Percentiles rank a stretch among this genome's conserved stretches.
These are phyloP conservation scores for Drosophila hawaiiensis DNA, from an alignment of 2,888 invertebrate genomes.

Conservation along the genomic window DNA sequence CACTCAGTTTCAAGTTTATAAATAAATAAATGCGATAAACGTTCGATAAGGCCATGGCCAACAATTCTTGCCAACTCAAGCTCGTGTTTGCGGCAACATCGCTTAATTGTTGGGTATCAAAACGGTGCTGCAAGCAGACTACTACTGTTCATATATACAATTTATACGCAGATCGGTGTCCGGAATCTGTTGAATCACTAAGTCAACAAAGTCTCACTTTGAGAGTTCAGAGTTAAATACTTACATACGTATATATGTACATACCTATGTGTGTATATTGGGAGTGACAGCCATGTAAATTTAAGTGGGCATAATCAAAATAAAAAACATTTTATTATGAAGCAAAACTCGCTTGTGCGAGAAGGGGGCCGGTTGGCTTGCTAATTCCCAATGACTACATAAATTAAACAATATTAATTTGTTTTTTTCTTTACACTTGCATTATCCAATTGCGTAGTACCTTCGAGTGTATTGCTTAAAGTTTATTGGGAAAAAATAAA, in stretches of 20 bases:
- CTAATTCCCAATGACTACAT: conserved; percentile 24
- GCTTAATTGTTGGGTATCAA: not conserved
- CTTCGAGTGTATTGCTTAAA: not conserved
- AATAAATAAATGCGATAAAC: conserved; percentile 35
- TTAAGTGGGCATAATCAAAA: conserved; percentile 48
- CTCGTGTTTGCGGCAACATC: conserved; percentile 23
- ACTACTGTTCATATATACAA: not conserved
- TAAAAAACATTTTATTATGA: conserved; percentile 34
- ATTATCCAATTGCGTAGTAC: not conserved
- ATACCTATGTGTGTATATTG: not conserved
- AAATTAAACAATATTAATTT: conserved; percentile 43
- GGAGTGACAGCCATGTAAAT: conserved; percentile 34
- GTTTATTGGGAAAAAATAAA: not conserved
- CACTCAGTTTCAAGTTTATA: conserved; percentile 32
- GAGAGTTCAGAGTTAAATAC: conserved; percentile 8
- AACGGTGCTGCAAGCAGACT: not conserved
- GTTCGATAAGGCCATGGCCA: conserved; percentile 6
- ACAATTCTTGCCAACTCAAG: conserved; percentile 55
- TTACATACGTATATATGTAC: not conserved
- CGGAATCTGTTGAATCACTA: not conserved
- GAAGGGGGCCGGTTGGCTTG: conserved; percentile 14
- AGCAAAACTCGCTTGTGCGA: not conserved
- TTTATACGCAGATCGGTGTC: not conserved
- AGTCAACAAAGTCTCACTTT: not conserved
- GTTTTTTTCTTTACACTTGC: conserved; percentile 20